These are phyloP conservation scores for Nasonia oneida DNA, from an alignment of 2,888 invertebrate species.

Conservation along the genomic window DNA sequence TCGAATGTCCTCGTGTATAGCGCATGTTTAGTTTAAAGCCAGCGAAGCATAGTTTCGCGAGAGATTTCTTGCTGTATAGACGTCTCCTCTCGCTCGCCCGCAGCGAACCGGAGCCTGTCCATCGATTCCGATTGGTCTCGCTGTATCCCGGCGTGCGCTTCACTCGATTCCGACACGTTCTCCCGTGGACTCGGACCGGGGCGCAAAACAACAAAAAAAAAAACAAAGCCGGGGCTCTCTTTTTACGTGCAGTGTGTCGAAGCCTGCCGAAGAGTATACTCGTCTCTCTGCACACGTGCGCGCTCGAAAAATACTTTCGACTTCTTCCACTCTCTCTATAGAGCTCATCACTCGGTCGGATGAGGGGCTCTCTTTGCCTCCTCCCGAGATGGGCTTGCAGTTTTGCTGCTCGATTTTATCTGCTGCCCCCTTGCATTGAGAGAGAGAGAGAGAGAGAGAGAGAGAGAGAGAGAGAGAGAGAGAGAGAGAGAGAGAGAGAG, in stretches of 20 bases:
- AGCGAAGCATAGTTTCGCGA: slow-evolving; percentile 6
- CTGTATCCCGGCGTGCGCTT: slow-evolving; percentile 32
- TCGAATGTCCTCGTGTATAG: neutral
- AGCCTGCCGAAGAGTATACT: slow-evolving; percentile 52
- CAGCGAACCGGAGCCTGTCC: slow-evolving; percentile 25
- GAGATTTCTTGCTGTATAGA: slow-evolving; percentile 26
- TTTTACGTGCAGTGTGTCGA: slow-evolving; percentile 29
- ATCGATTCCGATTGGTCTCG: slow-evolving; percentile 60
- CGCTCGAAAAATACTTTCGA: slow-evolving; percentile 46
- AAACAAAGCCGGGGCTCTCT: slow-evolving; percentile 34
- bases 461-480: neutral
- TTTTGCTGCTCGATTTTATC: slow-evolving; percentile 19
- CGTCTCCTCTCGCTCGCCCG: neutral
- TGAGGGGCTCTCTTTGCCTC: slow-evolving; percentile 56
- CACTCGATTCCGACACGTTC: slow-evolving; percentile 63
- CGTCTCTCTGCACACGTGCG: slow-evolving; percentile 50
- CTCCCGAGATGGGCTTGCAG: slow-evolving; percentile 40
- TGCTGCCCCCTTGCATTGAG: slow-evolving; percentile 56
- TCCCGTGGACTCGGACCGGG: neutral
- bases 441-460: neutral
- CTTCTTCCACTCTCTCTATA: slow-evolving; percentile 27
- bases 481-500: no score
- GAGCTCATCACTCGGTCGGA: slow-evolving; percentile 51
- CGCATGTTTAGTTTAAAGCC: neutral
- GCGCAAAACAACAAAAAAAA: neutral